Evolutionary conservation across 1,140 invertebrate genomes (phyloP).

Genomic region (Drosophila prosaltans): DNA sequence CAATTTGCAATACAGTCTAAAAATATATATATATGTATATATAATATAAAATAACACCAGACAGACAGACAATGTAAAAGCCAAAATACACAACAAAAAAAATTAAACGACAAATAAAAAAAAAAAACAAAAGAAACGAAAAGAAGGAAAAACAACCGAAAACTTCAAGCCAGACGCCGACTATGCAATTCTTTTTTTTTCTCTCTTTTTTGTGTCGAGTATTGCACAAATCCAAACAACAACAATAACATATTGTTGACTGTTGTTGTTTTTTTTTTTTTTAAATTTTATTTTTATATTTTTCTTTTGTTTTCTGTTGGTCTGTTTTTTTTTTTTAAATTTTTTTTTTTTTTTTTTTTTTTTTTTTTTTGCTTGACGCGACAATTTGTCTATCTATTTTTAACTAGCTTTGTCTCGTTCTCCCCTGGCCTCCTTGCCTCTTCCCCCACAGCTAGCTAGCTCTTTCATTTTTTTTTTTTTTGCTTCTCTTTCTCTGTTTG

Average conservation of each 20-base stretch:
- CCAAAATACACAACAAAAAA: not conserved
- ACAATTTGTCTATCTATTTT: conserved; percentile 37
- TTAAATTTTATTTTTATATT: conserved; percentile 11
- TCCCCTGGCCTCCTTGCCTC: not conserved
- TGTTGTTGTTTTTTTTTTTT: not conserved
- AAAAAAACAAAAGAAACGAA: not conserved
- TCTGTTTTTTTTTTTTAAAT: not conserved
- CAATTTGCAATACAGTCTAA: conserved; percentile 13
- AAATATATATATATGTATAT: conserved; percentile 4
- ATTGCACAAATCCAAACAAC: conserved; percentile 46
- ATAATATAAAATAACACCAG: conserved; percentile 5
- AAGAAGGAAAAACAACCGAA: not conserved
- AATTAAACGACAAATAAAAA: not conserved
- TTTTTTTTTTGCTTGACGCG: conserved; percentile 26
- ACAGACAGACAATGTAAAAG: conserved; percentile 20
- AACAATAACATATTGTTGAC: conserved; percentile 17
- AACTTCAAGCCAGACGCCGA: conserved; percentile 20
- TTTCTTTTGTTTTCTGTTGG: conserved; percentile 10
- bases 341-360: conserved; percentile 9
- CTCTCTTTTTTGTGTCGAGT: conserved; percentile 35
- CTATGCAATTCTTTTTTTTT: conserved; percentile 22
- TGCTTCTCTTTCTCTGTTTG: not conserved
- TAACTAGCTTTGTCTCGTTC: conserved; percentile 20
- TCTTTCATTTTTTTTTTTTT: not conserved
- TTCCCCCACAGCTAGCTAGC: not conserved